These are phyloP conservation scores for Neoaliturus tenellus DNA, from an alignment of 2,888 invertebrate species.

Conservation along the genomic window DNA sequence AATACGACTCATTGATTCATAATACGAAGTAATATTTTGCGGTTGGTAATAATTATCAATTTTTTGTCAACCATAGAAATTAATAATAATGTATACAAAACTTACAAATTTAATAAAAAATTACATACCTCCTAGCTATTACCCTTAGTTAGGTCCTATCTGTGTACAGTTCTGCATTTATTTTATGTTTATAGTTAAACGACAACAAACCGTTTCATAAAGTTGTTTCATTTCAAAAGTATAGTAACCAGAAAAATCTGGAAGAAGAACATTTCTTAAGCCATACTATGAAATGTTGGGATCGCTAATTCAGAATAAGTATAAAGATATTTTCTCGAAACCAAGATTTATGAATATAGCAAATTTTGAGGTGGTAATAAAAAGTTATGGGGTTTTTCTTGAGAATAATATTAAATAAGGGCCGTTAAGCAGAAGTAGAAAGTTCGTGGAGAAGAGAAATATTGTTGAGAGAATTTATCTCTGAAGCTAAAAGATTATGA, in stretches of 20 bases:
- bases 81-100: too few relatives aligned
- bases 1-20: too few relatives aligned
- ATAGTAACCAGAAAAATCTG: neutral
- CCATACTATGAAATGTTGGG: neutral
- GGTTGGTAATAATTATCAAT: too few relatives aligned
- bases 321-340: neutral
- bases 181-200: neutral
- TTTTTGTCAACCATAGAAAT: too few relatives aligned
- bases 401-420: neutral
- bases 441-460: neutral
- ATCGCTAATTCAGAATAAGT: neutral
- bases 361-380: neutral
- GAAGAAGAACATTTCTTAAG: neutral
- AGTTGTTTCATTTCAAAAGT: neutral
- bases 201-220: neutral
- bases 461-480: constrained; percentile 20
- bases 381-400: neutral
- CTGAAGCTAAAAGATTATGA: neutral
- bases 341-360: neutral
- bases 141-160: neutral
- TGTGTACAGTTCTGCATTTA: neutral
- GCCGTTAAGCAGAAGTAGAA: constrained; percentile 22
- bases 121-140: too few relatives aligned
- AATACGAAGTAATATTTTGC: too few relatives aligned
- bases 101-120: too few relatives aligned